phyloP scores from a whole-genome alignment of 2,888 invertebrate species.

The Unio pictorum region DNA sequence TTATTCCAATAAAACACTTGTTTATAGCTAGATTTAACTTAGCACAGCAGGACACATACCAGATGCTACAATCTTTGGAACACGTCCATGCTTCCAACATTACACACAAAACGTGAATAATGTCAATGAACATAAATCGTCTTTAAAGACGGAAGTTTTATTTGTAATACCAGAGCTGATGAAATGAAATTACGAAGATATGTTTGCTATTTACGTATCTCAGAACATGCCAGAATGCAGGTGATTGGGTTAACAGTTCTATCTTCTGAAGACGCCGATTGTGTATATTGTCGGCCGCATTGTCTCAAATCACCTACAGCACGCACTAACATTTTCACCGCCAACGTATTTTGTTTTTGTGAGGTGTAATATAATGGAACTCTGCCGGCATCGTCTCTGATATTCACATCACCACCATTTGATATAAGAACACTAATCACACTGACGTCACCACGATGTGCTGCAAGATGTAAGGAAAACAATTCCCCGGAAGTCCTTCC shows the following conservation, averaged over 20 bases:
- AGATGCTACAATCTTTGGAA: too few species aligned
- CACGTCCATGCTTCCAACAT: too few species aligned
- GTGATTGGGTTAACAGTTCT: constrained; percentile 25
- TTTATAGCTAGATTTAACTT: too few species aligned
- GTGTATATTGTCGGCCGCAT: constrained; percentile 23
- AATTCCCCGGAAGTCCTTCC: constrained; percentile 54
- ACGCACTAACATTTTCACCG: constrained; percentile 50
- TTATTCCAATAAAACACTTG: too few species aligned
- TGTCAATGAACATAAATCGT: too few species aligned
- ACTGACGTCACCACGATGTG: constrained; percentile 61
- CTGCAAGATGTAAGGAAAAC: constrained; percentile 58
- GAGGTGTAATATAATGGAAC: constrained; percentile 57
- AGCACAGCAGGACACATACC: too few species aligned
- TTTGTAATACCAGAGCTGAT: too few species aligned
- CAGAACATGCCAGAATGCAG: constrained; percentile 16
- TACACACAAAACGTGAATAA: too few species aligned
- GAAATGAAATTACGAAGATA: too few species aligned
- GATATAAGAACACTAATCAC: constrained; percentile 53
- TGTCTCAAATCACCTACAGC: constrained; percentile 53
- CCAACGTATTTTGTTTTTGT: constrained; percentile 46
- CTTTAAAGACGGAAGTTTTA: too few species aligned
- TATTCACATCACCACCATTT: constrained; percentile 45
- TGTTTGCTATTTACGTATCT: too few species aligned
- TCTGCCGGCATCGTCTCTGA: constrained; percentile 35
- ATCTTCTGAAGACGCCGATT: constrained; percentile 14